Evolutionary conservation across 1,140 invertebrate genomes (phyloP), one percentile per base, ranked within the genome.

Genomic region (Drosophila albomicans): DNA sequence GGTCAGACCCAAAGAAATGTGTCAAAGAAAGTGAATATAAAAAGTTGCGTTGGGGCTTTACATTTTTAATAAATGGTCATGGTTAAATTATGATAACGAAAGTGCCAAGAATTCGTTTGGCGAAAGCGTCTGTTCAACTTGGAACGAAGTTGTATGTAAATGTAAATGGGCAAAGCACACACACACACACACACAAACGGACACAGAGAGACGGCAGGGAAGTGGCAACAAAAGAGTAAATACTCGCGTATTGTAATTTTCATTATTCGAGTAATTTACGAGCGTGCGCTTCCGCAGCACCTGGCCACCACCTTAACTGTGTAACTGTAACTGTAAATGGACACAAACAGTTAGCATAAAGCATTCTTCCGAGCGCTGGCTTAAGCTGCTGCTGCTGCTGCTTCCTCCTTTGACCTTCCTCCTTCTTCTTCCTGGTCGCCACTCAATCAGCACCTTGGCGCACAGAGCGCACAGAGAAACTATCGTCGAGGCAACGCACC

Each of bases 261-360:
- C 85, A 88, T 87, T 88, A 88, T 87, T 88, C 81, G 76, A 79
- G 80, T 87, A 88, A 87, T 87, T 87, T 88, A 87, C 85, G 84
- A 89, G 80, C 56, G 59, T 67, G 58, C 63, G 77, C 63, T 88
- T 87, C 84, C 84, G 84, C 43, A 52, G 51, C 52, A 38, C 35
- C 35, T 43, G 41, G 15, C 67, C 67, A 59, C 70, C 63, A 25
- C 20, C 20, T 25, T 25, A 25, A 3, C 20, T 25, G 43, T 43
- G 38, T 15, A 15, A 15, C 52, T n/a, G 57, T 30, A 69, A 61
- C 70, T 46, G 71, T 61, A 62, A 75, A 75, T 63, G 72, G 43
- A 71, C 61, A 71, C 61, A 61, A 64, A 51, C 51, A 41, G 54
- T 48, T 16, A 5, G 56, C 49, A 62, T 75, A 69, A 69, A 69